These are phyloP conservation scores for Manis javanica DNA, from an alignment of 2,797 vertebrate genomes.

Conservation along the genomic window DNA sequence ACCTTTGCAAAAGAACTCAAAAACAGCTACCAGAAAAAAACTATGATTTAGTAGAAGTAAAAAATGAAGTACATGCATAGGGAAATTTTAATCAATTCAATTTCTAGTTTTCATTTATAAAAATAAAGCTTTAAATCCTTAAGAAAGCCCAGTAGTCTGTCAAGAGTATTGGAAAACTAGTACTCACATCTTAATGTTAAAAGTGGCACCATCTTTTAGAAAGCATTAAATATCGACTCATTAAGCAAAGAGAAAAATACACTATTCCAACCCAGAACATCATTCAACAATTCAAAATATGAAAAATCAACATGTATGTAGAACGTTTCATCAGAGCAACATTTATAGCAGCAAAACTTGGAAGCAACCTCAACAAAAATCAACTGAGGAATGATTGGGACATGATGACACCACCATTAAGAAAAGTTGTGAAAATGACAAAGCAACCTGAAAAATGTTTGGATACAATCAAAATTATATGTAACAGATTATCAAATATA, in stretches of 20 bases:
- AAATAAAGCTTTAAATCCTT: conserved; percentile 30
- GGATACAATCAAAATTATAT: neutral
- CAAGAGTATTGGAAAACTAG: neutral
- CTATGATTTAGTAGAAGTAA: neutral
- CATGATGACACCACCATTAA: neutral
- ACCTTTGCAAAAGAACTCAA: conserved; percentile 14
- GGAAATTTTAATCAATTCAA: neutral
- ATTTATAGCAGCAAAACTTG: neutral
- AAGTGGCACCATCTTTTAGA: neutral
- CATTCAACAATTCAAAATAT: conserved; percentile 20
- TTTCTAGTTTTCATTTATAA: conserved; percentile 29
- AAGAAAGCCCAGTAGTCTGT: conserved; percentile 13
- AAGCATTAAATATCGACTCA: conserved; percentile 19
- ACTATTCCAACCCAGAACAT: neutral
- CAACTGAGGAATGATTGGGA: neutral
- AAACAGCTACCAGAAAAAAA: conserved; percentile 1
- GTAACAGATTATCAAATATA: conserved; percentile 6
- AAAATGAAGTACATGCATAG: neutral
- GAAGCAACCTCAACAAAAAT: neutral
- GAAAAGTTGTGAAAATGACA: neutral
- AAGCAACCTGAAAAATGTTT: neutral
- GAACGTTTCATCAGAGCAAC: neutral
- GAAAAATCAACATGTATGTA: neutral
- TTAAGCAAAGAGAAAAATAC: neutral
- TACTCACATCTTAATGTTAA: neutral